phyloP scores from a whole-genome alignment of 2,888 invertebrate genomes.

The Isoperla grammatica region DNA sequence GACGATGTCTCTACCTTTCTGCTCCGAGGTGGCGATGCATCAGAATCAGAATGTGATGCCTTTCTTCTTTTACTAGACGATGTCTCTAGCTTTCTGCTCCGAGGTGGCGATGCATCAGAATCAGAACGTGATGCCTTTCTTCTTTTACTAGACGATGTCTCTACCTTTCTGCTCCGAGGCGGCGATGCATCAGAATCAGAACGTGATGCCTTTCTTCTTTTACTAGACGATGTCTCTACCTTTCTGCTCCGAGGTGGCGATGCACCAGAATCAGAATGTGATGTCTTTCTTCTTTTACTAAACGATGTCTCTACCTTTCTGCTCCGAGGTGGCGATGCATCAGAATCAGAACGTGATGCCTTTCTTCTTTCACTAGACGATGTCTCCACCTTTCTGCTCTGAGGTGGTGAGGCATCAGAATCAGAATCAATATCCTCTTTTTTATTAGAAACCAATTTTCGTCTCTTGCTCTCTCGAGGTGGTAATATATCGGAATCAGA shows the following conservation, averaged over 20 bases:
- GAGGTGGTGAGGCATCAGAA: constrained; percentile 38
- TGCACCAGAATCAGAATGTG: constrained; percentile 33
- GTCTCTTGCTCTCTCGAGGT: too few relatives aligned
- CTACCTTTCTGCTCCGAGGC: constrained; percentile 16
- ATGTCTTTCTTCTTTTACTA: constrained; percentile 14
- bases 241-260: constrained; percentile 23
- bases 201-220: constrained; percentile 22
- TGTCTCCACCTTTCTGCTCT: constrained; percentile 24
- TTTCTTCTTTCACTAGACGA: constrained; percentile 21
- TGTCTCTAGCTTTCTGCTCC: background rate
- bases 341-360: constrained; percentile 21
- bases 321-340: constrained; percentile 24
- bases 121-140: constrained; percentile 29
- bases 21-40: constrained; percentile 27
- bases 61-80: constrained; percentile 6
- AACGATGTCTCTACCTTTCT: background rate
- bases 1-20: too few relatives aligned
- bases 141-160: background rate
- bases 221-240: background rate
- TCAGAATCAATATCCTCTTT: constrained; percentile 23
- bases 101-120: constrained; percentile 32
- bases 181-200: constrained; percentile 32
- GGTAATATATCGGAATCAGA: too few relatives aligned
- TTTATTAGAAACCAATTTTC: constrained; percentile 1
- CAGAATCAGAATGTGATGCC: constrained; percentile 32